Percentiles rank a stretch among this genome's conserved stretches.
Evolutionary conservation across 1,140 invertebrate species (phyloP).

Genomic region (Ephestia elutella): DNA sequence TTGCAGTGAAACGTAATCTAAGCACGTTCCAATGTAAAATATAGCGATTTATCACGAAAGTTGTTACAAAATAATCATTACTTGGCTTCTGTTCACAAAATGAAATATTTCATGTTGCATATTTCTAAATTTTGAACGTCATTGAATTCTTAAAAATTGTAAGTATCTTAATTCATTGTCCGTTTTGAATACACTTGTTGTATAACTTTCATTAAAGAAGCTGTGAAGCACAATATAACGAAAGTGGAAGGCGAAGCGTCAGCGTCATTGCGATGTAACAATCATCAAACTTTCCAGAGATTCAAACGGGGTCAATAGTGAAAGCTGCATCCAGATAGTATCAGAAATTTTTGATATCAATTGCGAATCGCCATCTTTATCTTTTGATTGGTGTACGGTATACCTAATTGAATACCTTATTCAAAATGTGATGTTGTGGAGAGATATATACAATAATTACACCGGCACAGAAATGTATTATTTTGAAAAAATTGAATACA

Average conservation of each 20-base stretch:
- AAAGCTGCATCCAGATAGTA: conserved; percentile 8
- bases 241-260: not conserved
- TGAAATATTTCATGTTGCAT: too few relatives aligned
- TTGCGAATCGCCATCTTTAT: not conserved
- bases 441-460: not conserved
- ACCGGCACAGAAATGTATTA: not conserved
- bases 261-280: conserved; percentile 10
- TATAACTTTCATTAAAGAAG: not conserved
- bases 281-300: conserved; percentile 14
- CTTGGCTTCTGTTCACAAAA: too few relatives aligned
- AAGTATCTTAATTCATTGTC: not conserved
- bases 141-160: too few relatives aligned
- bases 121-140: too few relatives aligned
- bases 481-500: too few relatives aligned
- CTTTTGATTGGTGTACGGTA: not conserved
- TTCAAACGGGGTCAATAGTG: conserved; percentile 9
- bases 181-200: not conserved
- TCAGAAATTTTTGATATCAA: not conserved
- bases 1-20: not conserved
- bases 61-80: not conserved
- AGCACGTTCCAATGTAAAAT: not conserved
- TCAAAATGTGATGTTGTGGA: not conserved
- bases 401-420: not conserved
- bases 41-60: not conserved
- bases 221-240: not conserved